Evolutionary conservation across 37 sponge, comb jelly and placozoan genomes (phyloP), one percentile per base, ranked within the genome.

Genomic region (Mnemiopsis leidyi): DNA sequence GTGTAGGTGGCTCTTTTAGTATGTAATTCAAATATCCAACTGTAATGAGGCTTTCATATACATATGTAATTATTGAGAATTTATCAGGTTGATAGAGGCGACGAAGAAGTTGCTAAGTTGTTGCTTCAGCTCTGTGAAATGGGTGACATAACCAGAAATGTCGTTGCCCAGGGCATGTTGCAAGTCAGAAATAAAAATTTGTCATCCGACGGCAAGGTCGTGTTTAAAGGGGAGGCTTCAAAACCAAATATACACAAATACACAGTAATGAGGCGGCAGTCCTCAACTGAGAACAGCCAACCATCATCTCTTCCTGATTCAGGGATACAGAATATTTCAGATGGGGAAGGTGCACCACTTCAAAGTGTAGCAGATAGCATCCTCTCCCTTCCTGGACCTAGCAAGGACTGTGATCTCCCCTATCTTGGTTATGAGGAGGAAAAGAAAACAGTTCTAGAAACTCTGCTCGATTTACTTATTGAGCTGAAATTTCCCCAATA

Each of bases 301-400:
- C 73, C 73, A 5, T 13, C 61, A 18, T 48, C 61, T 13, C 61
- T 48, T 13, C 82, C 82, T 32, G 82, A 32, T 33, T 16, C 82
- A 36, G 82, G 9, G 7, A 32, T 79, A 13, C 82, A 79, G 82
- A 69, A 69, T 25, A 26, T 69, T 21, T 69, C 73, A n/a, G 73
- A 69, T 18, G 36, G 82, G 7, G 37, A 36, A 23, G 82, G 82
- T 33, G 21, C 30, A 3, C 37, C 37, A 7, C 37, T 36, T 32
- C 82, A 79, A 21, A 79, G 82, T 20, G 82, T 79, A 18, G 38
- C 82, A 23, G 82, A 79, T 32, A 79, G 82, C 38, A 79, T 79
- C 21, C 82, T 79, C 37, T 79, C 82, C 23, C 82, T 79, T 16
- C 82, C 82, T 20, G 82, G 82, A 79, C 82, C 82, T 36, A 79